Base-by-base conservation (phyloP, 2,113 vertebrate genomes). In the Lepisosteus osseus region DNA sequence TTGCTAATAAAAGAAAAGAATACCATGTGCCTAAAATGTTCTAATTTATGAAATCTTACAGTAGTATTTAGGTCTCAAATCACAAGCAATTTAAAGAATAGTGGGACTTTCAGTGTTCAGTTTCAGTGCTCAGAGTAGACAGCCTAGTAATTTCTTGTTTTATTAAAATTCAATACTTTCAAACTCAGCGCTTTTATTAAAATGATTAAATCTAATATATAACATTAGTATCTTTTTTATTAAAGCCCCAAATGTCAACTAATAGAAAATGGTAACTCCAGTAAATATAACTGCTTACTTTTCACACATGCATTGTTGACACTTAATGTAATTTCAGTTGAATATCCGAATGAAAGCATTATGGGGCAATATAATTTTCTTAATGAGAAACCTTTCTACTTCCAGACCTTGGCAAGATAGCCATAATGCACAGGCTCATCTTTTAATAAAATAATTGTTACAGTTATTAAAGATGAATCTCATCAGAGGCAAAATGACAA, bases 381-480 rank as follows among this genome's bases (percentile, higher is more conserved):
- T 92, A 91, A 92, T 91, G 88, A 91, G 87, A 92, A 89, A 89
- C 79, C 82, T 85, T 86, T 80, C 80, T 82, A 84, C 77, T 80
- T 83, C 78, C 75, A 90, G 85, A 87, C 86, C 89, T 86, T 72
- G 77, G 72, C 7, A 71, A 87, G 87, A 91, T 88, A 88, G 87
- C 88, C 85, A 77, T 89, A 90, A 89, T 85, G 86, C 83, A 86
- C 80, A 75, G 83, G 85, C 86, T 86, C 84, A 84, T 82, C 83
- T 86, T 89, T 89, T 86, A 88, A 91, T 90, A 90, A 90, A 91
- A 91, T 90, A 91, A 90, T 89, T 91, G 87, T 90, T 88, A 86
- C 86, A 84, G 88, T 92, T 92, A 91, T 91, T 90, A 91, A 92
- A 91, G 90, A 90, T 88, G 83, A 92, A 90, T 90, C 89, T 90